These are phyloP conservation scores for Blastobasis adustella DNA, from an alignment of 2,888 invertebrate species.

Conservation along the genomic window DNA sequence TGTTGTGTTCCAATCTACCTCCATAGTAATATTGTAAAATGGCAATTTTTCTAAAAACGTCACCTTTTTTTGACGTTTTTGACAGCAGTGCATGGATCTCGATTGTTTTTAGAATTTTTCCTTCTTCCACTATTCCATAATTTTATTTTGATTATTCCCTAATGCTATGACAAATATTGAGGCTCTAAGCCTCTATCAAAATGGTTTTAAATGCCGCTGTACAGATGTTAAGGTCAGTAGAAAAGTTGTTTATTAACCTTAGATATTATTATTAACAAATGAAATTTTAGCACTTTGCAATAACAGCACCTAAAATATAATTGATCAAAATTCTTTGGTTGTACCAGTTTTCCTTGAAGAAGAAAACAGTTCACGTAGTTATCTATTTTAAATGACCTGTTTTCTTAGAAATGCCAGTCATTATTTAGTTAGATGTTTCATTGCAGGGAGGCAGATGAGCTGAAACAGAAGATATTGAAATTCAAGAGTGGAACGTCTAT, in stretches of 20 bases:
- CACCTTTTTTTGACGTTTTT: conserved; percentile 4
- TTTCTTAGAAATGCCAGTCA: too few relatives aligned
- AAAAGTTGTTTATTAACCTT: not conserved
- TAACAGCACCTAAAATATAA: too few relatives aligned
- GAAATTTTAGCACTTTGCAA: too few relatives aligned
- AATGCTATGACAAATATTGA: conserved; percentile 67
- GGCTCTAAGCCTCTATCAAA: conserved; percentile 69
- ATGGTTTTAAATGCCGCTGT: conserved; percentile 86
- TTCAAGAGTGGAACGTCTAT: conserved; percentile 74
- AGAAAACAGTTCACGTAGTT: not conserved
- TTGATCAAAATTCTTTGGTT: too few relatives aligned
- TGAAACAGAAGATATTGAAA: conserved; percentile 80
- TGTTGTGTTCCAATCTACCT: too few relatives aligned
- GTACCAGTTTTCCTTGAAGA: too few relatives aligned
- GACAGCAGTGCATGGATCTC: conserved; percentile 24
- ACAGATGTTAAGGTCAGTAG: conserved; percentile 81
- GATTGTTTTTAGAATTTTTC: conserved; percentile 63
- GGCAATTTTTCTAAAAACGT: too few relatives aligned
- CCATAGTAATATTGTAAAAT: not conserved
- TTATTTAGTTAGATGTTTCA: conserved; percentile 2
- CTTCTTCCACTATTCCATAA: conserved; percentile 32
- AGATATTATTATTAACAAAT: not conserved
- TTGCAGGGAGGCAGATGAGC: conserved; percentile 81
- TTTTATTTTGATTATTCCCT: conserved; percentile 46
- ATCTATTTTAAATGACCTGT: too few relatives aligned